Evolutionary conservation across 1,140 invertebrate species (phyloP), one percentile per base, ranked within the genome.

Genomic region (Portunus trituberculatus): DNA sequence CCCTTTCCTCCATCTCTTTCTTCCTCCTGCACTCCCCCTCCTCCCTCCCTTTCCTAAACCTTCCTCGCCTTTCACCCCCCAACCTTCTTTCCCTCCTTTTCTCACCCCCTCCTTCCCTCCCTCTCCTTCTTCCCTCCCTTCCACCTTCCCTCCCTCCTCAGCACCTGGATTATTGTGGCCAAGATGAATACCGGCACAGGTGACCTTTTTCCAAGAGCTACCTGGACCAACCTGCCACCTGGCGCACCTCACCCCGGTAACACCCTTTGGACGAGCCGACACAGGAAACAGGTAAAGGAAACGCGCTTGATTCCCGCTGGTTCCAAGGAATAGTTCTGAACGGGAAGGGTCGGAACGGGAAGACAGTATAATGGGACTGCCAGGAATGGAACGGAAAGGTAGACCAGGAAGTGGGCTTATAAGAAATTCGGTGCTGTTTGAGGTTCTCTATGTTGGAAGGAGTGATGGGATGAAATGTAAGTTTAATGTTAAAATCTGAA

Each of bases 181-280:
- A 32, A 32, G 29, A 76, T 91, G 90, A 91, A 91, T 91, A 91
- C 90, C 52, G 14, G 28, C n/a, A 91, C 90, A 91, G 90, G 90
- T 91, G 90, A 91, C 90, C 90, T n/a, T 32, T 29, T 32, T 46
- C n/a, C 10, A 14, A 6, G 14, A 16, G 52, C 90, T 91, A 76
- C 52, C 90, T 76, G 90, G 32, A 20, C 89, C n/a, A 29, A 59
- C n/a, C 28, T 91, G 46, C 89, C 67, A 76, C 67, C 67, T 76
- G 67, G 67, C 67, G 67, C 67, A 76, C 67, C 67, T 7, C 67
- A 25, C 67, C 20, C 67, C 12, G 67, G 67, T 76, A 76, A n/a
- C 67, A 76, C 67, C 67, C 67, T 76, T 76, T 76, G 25, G 67
- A 76, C 20, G 67, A 1, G 67, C 67, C 67, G 67, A 76, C 67